Base-by-base conservation (phyloP, 2,888 invertebrate species). In the Noctua janthina region DNA sequence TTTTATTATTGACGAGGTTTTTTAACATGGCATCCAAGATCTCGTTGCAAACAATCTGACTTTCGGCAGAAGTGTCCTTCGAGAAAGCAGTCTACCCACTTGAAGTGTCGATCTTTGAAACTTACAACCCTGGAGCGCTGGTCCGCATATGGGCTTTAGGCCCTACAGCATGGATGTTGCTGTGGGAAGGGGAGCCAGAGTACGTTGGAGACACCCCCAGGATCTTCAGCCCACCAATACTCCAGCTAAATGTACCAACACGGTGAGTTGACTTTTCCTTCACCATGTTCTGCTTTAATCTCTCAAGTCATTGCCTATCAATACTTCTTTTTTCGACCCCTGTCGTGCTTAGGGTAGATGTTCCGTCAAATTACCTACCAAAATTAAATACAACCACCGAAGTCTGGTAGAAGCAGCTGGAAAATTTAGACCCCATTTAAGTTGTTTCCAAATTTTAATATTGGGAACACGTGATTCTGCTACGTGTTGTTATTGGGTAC, bases 121-220 rank as follows among this genome's bases (percentile, higher is more conserved):
- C 98, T 0, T 99, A 98, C 91, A 98, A 99, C 94, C 99, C 99
- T 0, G 99, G 99, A 46, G 98, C 98, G 5, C 97, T 99, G 59
- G 98, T 99, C 35, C 97, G 98, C 84, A 98, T 99, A 82, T 99
- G 98, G 98, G 98, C 98, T 0, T 93, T 95, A 76, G 95, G 95
- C 1, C 94, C 96, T 0, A 90, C 91, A 0, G 94, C 95, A 35
- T 99, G 99, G 99, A 94, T 97, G 70, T 96, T 98, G 73, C 94
- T 99, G 56, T 99, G 99, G 99, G 98, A 98, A 93, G 98, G 98
- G 11, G 96, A 96, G 74, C 98, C 98, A 0, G 97, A 98, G 90
- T 94, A 96, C 84, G 97, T 97, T 68, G 97, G 97, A 5, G 97
- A 97, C 74, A 96, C 95, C 35, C 97, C 99, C 0, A 97, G 98